These are phyloP conservation scores for Ostrea denselamellosa DNA, from an alignment of 1,140 invertebrate genomes.

Conservation along the genomic window DNA sequence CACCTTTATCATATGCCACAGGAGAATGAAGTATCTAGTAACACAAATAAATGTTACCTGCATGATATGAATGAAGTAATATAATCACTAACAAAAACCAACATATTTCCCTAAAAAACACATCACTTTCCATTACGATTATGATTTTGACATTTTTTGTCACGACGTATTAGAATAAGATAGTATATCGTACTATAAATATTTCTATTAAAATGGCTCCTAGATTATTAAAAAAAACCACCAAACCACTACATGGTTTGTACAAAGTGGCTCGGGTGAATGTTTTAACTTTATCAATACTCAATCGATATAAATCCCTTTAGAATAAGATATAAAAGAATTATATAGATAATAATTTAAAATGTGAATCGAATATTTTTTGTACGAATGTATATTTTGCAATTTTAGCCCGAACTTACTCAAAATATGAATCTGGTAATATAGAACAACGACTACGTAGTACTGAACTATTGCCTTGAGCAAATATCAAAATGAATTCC, in stretches of 20 bases:
- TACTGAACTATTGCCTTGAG: background rate
- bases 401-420: background rate
- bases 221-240: background rate
- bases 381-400: background rate
- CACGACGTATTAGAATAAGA: background rate
- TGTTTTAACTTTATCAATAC: too few species aligned
- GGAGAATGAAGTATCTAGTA: too few species aligned
- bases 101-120: background rate
- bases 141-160: constrained; percentile 11
- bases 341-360: too few species aligned
- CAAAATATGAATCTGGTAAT: background rate
- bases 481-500: constrained; percentile 35
- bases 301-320: too few species aligned
- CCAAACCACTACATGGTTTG: too few species aligned
- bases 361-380: background rate
- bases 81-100: background rate
- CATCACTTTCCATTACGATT: background rate
- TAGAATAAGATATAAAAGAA: too few species aligned
- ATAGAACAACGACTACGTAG: background rate
- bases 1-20: too few species aligned
- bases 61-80: background rate
- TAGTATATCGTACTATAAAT: background rate
- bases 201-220: background rate
- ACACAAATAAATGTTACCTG: background rate
- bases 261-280: too few species aligned